phyloP scores from a whole-genome alignment of 2,888 invertebrate genomes.

The Archips crataeganus region DNA sequence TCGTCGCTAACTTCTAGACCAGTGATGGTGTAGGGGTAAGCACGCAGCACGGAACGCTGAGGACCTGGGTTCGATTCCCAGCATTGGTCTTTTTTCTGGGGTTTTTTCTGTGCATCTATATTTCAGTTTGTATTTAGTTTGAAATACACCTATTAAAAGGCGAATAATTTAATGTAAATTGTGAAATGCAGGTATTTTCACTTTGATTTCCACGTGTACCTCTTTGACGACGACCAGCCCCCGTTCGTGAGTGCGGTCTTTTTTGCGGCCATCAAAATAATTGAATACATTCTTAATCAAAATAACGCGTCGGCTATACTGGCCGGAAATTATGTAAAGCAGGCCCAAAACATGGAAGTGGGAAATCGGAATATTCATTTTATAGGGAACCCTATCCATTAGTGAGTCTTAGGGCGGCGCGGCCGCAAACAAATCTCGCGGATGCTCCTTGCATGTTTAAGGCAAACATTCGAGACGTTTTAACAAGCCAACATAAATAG shows the following conservation, averaged over 20 bases:
- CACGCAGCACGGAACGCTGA: too few relatives aligned
- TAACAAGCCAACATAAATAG: conserved; percentile 67
- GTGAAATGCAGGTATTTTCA: conserved; percentile 1
- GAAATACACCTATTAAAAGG: background rate
- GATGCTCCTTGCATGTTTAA: conserved; percentile 71
- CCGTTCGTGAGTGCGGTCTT: conserved; percentile 18
- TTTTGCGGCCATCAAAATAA: conserved; percentile 55
- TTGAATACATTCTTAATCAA: conserved; percentile 57
- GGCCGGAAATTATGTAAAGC: conserved; percentile 81
- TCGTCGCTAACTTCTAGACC: too few relatives aligned
- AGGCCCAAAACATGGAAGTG: conserved; percentile 75
- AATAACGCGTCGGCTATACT: conserved; percentile 72
- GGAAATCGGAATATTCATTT: conserved; percentile 81
- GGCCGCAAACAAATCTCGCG: conserved; percentile 71
- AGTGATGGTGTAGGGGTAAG: too few relatives aligned
- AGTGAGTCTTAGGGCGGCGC: conserved; percentile 68
- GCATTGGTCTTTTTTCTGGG: too few relatives aligned
- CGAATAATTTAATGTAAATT: background rate
- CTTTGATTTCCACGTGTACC: background rate
- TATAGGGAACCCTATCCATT: conserved; percentile 77
- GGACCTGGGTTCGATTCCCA: too few relatives aligned
- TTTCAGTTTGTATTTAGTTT: too few relatives aligned
- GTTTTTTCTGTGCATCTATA: too few relatives aligned
- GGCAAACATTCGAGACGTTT: conserved; percentile 62
- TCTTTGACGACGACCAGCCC: conserved; percentile 2